These are phyloP conservation scores for Hydropotes inermis DNA, from an alignment of 2,113 vertebrate genomes.

Conservation along the genomic window DNA sequence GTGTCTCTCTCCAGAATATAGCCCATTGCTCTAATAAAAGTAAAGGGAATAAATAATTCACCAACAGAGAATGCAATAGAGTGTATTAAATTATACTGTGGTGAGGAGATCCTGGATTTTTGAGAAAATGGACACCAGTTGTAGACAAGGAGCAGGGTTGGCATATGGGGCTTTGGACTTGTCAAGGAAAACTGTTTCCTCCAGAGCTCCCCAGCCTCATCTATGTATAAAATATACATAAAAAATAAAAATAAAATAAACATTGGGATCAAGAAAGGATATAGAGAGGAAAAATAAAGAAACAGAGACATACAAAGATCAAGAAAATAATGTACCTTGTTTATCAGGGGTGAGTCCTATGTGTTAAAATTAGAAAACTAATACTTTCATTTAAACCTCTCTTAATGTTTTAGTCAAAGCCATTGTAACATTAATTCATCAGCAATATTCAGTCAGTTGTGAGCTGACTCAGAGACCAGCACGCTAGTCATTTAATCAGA, in stretches of 20 bases:
- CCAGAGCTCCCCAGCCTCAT: not conserved
- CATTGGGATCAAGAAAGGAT: not conserved
- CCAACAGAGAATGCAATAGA: not conserved
- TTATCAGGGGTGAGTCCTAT: not conserved
- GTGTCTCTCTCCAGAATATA: not conserved
- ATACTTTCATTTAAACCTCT: not conserved
- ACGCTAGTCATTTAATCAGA: not conserved
- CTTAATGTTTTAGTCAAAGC: not conserved
- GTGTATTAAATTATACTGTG: not conserved
- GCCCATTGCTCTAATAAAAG: not conserved
- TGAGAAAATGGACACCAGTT: not conserved
- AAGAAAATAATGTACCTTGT: not conserved
- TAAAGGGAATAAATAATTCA: not conserved
- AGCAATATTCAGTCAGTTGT: not conserved
- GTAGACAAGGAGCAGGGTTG: not conserved
- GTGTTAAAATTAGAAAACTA: not conserved
- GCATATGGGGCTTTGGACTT: rapidly evolving
- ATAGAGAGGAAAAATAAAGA: not conserved
- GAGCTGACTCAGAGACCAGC: not conserved
- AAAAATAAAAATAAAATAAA: not conserved
- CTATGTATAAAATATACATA: not conserved
- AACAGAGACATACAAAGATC: not conserved
- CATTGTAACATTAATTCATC: not conserved
- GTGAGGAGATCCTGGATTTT: not conserved
- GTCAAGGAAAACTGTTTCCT: not conserved